Evolutionary conservation across 2,888 invertebrate genomes (phyloP), one percentile per base, ranked within the genome.

Genomic region (Carabus problematicus): DNA sequence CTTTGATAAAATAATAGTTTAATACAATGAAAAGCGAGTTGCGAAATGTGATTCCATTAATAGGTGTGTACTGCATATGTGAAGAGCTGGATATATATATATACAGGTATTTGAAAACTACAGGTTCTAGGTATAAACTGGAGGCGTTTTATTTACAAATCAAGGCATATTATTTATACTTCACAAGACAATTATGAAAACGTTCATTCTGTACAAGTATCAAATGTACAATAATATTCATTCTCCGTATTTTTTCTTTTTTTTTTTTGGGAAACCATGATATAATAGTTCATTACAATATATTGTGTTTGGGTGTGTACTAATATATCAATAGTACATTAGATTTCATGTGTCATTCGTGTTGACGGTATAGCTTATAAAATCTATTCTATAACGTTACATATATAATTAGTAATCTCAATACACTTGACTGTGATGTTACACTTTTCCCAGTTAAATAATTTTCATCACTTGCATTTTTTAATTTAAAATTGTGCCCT

Each of bases 91-190:
- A 12, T 52, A 49, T n/a, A n/a, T n/a, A n/a, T 29, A 29, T 29
- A 3, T 6, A 29, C 29, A 45, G 45, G 45, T 45, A 39, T 52
- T 6, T 14, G 40, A 59, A 19, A 64, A 29, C 41, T 40, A 19
- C 29, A 6, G 29, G 29, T 29, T 52, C 9, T 73, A 71, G 75
- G 76, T 74, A 77, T 77, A 74, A 78, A 78, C 77, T 76, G 77
- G 77, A 76, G 76, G 78, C 77, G 76, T 77, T 77, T 77, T 79
- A 79, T 79, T 79, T 79, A 79, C 78, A 79, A 79, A 77, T 78
- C 78, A 79, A 79, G 79, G 79, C 79, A 77, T 78, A 74, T 74
- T 76, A 77, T 77, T 75, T 77, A 76, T 75, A 69, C 47, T 67
- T 77, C 77, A 79, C 78, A 79, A 76, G 77, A 79, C 77, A 78